Percentiles rank a stretch among this genome's conserved stretches.
Evolutionary conservation across 2,888 invertebrate genomes (phyloP).

Genomic region (Coelogynopora nodosa): DNA sequence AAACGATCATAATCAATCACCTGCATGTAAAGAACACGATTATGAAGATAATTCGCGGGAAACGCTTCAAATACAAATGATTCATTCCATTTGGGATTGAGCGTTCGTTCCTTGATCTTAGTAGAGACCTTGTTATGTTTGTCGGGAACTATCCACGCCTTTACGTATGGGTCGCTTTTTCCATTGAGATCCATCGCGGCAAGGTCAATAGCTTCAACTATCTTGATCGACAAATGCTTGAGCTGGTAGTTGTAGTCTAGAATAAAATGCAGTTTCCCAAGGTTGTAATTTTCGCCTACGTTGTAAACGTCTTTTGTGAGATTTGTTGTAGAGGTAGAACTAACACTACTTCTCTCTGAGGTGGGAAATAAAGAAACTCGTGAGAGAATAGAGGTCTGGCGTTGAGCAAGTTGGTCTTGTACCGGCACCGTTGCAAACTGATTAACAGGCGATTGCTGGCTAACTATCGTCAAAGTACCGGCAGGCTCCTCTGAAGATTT

Average conservation of each 20-base stretch:
- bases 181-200: constrained; percentile 38
- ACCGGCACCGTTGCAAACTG: not conserved
- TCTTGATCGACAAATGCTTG: constrained; percentile 28
- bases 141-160: constrained; percentile 36
- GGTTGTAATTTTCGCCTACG: constrained; percentile 17
- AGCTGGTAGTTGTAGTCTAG: constrained; percentile 13
- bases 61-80: constrained; percentile 66
- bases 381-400: constrained; percentile 13
- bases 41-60: constrained; percentile 85
- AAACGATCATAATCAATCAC: constrained; percentile 91
- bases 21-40: constrained; percentile 82
- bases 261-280: constrained; percentile 43
- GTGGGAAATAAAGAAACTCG: not conserved
- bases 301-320: not conserved
- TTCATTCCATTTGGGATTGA: constrained; percentile 41
- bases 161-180: constrained; percentile 32
- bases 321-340: not conserved
- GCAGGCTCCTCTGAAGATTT: not conserved
- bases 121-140: constrained; percentile 33
- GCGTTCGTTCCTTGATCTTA: constrained; percentile 32
- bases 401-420: not conserved
- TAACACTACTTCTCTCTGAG: not conserved
- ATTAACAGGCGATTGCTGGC: not conserved
- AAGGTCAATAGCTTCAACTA: constrained; percentile 24
- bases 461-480: not conserved